Evolutionary conservation across 2,888 invertebrate species (phyloP), one percentile per base, ranked within the genome.

Genomic region (Drosophila longiperda): DNA sequence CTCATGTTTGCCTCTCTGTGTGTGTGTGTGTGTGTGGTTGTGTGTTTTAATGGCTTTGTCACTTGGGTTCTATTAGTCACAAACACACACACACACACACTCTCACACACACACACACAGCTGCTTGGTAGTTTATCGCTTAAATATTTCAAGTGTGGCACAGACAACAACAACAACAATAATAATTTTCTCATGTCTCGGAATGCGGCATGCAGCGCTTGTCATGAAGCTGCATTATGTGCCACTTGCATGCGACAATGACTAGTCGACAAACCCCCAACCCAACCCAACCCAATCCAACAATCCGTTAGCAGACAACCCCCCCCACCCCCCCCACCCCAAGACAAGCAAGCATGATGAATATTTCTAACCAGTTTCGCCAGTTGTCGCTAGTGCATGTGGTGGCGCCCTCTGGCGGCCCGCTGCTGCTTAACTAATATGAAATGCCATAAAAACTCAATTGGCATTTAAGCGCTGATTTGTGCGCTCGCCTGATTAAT

Each of bases 11-110:
- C 45, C 4, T 15, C 20, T 45, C n/a, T n/a, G 53, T 42, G 45
- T 64, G 36, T 58, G 23, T 33, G 55, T 45, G 7, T 57, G 45
- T 49, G 52, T 60, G 49, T 72, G 29, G 5, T 6, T 29, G 29
- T 29, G 63, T 70, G 75, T 75, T 53, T 29, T 75, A 66, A 73
- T 82, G 78, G 68, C 71, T 80, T 78, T 84, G 89, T 85, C 85
- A 82, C 89, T 89, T 69, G 85, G 89, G 89, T 87, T 85, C 89
- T 85, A 85, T 85, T 85, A 85, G 87, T 87, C 84, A 73, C 89
- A 86, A 75, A 29, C 59, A 50, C 20, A 42, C 6, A 20, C 42
- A 1, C 42, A 20, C 2, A 7, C n/a, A 1, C n/a, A 26, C 26
- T 6, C 29, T n/a, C 9, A 40, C 38, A 3, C 38, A 38, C 38